These are phyloP conservation scores for Trissolcus basalis DNA, from an alignment of 1,140 invertebrate genomes.

Conservation along the genomic window DNA sequence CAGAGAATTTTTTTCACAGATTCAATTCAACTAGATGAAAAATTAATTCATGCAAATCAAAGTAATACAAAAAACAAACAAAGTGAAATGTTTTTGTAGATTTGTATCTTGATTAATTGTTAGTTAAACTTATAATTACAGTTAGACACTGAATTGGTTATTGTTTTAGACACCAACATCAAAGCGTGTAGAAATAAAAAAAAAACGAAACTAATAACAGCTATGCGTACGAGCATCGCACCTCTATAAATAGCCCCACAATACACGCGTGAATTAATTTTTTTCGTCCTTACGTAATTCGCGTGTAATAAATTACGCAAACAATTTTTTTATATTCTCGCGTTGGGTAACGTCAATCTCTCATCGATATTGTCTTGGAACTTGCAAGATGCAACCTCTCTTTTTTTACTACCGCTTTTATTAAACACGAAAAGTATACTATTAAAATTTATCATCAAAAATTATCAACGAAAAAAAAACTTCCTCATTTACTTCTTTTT, in stretches of 20 bases:
- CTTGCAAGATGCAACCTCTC: too few species aligned
- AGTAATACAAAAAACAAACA: neutral
- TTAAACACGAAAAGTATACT: neutral
- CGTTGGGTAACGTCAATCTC: conserved; percentile 39
- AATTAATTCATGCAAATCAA: too few species aligned
- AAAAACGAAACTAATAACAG: neutral
- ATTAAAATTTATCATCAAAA: conserved; percentile 6
- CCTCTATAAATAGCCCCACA: conserved; percentile 19
- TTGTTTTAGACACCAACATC: conserved; percentile 1
- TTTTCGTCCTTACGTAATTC: conserved; percentile 38
- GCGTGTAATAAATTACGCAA: conserved; percentile 26
- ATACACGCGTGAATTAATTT: conserved; percentile 30
- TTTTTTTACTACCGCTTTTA: too few species aligned
- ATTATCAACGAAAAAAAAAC: neutral
- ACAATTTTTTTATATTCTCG: conserved; percentile 22
- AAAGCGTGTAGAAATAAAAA: conserved; percentile 11
- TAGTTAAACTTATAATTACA: conserved; percentile 8
- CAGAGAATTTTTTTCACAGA: too few species aligned
- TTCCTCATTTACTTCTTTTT: too few species aligned
- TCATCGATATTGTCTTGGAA: neutral
- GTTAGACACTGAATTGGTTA: conserved; percentile 6
- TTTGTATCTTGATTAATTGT: conserved; percentile 14
- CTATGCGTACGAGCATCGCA: conserved; percentile 9
- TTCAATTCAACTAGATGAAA: too few species aligned
- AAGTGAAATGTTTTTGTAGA: neutral